A percentile compares a stretch with the other conserved stretches of the same genome.
These are phyloP conservation scores for Cephus spinipes DNA, from an alignment of 2,888 invertebrate species.

Conservation along the genomic window DNA sequence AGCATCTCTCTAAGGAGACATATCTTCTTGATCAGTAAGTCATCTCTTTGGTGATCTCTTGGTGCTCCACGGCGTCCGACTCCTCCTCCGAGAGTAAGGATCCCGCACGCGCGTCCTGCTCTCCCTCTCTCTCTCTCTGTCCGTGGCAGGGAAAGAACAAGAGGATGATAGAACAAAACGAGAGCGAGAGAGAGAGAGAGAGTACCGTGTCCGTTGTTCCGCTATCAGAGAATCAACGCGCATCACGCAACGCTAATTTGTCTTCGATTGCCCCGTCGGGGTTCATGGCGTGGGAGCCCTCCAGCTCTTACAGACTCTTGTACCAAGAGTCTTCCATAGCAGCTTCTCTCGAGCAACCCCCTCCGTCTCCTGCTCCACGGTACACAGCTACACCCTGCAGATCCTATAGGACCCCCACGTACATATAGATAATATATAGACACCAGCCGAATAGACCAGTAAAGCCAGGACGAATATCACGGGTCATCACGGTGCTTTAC, in stretches of 20 bases:
- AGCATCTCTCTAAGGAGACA: too few species aligned
- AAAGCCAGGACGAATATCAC: constrained; percentile 45
- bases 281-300: constrained; percentile 61
- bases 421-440: constrained; percentile 17
- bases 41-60: too few species aligned
- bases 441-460: constrained; percentile 23
- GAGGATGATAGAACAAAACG: not conserved
- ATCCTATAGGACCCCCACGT: too few species aligned
- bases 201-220: constrained; percentile 60
- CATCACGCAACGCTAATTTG: constrained; percentile 67
- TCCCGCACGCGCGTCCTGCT: constrained; percentile 18
- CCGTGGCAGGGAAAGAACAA: not conserved
- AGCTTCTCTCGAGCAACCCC: too few species aligned
- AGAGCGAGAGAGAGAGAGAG: too few species aligned
- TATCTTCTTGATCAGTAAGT: too few species aligned
- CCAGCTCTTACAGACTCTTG: constrained; percentile 17
- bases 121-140: constrained; percentile 1
- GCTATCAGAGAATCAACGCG: constrained; percentile 64
- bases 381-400: too few species aligned
- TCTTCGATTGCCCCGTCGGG: constrained; percentile 63
- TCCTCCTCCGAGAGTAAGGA: constrained; percentile 22
- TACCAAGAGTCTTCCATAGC: not conserved
- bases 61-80: too few species aligned
- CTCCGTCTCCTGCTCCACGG: too few species aligned
- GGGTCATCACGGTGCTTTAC: constrained; percentile 57